A percentile compares a stretch with the other conserved stretches of the same genome.
Conservation (phyloP, 2,888 invertebrate genomes). For the Cephus sareptanus region DNA sequence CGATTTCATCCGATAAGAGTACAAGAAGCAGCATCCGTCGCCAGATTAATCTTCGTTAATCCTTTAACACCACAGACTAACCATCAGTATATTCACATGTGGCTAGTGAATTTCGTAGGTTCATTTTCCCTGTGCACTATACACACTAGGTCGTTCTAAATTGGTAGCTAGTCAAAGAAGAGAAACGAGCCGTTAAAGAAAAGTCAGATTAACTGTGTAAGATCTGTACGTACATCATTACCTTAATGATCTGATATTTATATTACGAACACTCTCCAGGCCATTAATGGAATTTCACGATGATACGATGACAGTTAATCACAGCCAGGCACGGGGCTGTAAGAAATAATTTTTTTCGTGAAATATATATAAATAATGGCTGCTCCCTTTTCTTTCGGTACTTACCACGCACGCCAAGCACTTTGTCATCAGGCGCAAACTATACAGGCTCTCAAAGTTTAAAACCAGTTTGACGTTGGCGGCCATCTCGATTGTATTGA, state of each 20-base stretch:
- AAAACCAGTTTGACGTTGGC: neutral
- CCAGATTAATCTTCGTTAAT: neutral
- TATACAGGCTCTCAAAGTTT: neutral
- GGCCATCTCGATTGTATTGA: neutral
- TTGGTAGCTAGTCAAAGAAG: neutral
- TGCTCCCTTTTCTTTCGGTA: neutral
- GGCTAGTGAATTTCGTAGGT: neutral
- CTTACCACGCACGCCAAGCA: neutral
- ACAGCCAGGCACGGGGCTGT: neutral
- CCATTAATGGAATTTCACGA: neutral
- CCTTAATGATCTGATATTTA: neutral
- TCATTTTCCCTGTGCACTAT: neutral
- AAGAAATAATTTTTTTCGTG: neutral
- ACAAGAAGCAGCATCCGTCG: neutral
- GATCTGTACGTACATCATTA: neutral
- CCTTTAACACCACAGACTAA: neutral
- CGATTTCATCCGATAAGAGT: neutral
- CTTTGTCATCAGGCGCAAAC: neutral
- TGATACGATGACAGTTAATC: neutral
- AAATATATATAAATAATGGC: neutral
- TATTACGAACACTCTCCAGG: neutral
- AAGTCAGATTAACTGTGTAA: neutral
- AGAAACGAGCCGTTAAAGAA: neutral
- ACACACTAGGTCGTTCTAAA: neutral
- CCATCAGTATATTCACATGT: neutral